These are phyloP conservation scores for Cheilosia impressa DNA, from an alignment of 2,888 invertebrate genomes.

Conservation along the genomic window DNA sequence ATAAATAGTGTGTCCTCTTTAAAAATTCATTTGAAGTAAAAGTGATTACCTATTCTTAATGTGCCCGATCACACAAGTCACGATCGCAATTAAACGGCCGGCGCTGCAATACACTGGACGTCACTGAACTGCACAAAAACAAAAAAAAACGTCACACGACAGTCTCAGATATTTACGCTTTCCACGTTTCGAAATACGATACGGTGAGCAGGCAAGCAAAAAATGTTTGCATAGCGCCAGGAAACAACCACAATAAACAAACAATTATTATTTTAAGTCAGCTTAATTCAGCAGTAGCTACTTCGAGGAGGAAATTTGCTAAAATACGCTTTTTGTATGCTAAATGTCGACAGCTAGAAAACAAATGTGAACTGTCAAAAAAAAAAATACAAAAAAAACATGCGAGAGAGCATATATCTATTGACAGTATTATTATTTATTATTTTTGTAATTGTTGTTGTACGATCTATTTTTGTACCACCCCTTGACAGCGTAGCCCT, in stretches of 20 bases:
- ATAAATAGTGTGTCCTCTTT: conserved; percentile 3
- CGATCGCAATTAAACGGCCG: conserved; percentile 51
- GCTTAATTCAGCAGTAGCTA: neutral
- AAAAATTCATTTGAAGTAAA: neutral
- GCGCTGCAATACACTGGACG: conserved; percentile 39
- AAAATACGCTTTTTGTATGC: neutral
- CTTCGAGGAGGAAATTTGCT: no score
- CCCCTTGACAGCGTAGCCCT: neutral
- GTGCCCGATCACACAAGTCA: conserved; percentile 41
- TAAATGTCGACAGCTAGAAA: conserved; percentile 13
- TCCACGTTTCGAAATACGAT: conserved; percentile 39
- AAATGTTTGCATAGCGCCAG: conserved; percentile 23
- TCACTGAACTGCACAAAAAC: conserved; percentile 50
- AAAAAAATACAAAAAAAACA: neutral
- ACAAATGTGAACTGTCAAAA: conserved; percentile 8
- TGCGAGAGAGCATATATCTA: neutral
- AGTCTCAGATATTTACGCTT: conserved; percentile 5
- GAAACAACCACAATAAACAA: conserved; percentile 13
- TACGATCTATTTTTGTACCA: conserved; percentile 8
- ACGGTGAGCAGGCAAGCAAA: conserved; percentile 8
- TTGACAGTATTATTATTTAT: conserved; percentile 1
- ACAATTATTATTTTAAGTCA: neutral
- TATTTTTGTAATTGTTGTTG: conserved; percentile 20
- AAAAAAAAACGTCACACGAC: conserved; percentile 45
- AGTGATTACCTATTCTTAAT: conserved; percentile 1